These are phyloP conservation scores for Zoroaster sp. DNA, from an alignment of 53 echinoderm and acorn worm species.

Conservation along the genomic window DNA sequence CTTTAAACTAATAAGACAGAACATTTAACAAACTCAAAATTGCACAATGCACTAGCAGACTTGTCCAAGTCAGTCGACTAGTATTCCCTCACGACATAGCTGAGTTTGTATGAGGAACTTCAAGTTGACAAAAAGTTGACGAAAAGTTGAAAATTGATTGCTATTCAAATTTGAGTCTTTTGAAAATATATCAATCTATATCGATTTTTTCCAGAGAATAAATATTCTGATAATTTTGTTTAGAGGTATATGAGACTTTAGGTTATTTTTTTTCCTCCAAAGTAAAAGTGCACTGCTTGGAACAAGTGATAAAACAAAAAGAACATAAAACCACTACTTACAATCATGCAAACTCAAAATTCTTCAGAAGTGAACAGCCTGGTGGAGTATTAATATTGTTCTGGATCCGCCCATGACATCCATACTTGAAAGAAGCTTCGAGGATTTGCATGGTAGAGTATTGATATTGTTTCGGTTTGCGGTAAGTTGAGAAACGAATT, in stretches of 20 bases:
- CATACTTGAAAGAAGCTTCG: too few relatives aligned
- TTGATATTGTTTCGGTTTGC: too few relatives aligned
- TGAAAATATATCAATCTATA: not conserved
- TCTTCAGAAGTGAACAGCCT: not conserved
- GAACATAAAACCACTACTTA: not conserved
- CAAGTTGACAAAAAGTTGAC: too few relatives aligned
- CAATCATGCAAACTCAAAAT: slow-evolving; percentile 49
- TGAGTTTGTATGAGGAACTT: not conserved
- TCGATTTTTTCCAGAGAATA: too few relatives aligned
- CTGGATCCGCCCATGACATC: too few relatives aligned
- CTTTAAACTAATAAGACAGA: not conserved
- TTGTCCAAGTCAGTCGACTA: slow-evolving; percentile 25
- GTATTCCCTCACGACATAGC: not conserved
- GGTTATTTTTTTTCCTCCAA: too few relatives aligned
- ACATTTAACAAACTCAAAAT: not conserved
- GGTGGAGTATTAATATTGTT: too few relatives aligned
- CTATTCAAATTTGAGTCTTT: not conserved
- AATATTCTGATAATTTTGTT: too few relatives aligned
- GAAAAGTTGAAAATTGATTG: not conserved
- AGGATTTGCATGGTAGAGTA: too few relatives aligned
- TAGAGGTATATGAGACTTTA: too few relatives aligned
- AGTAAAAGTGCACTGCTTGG: too few relatives aligned
- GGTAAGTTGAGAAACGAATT: too few relatives aligned
- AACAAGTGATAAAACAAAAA: not conserved
- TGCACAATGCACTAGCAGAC: slow-evolving; percentile 24